A percentile compares a stretch with the other conserved stretches of the same genome.
phyloP scores from a whole-genome alignment of 2,888 invertebrate genomes.

The Drosophila kokeensis region DNA sequence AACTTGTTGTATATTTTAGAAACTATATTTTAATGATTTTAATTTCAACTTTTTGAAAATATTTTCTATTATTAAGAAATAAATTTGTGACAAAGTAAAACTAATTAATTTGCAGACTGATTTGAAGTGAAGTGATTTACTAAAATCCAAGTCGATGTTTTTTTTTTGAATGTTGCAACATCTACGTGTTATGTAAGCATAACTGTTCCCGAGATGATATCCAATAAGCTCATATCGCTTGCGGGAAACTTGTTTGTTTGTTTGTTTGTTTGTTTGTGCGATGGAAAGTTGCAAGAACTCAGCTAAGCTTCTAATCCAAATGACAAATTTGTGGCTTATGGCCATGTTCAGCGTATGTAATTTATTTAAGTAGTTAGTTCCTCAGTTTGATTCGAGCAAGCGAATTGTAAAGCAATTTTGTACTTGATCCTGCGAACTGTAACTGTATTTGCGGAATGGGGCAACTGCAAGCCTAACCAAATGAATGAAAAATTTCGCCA shows the following conservation, averaged over 20 bases:
- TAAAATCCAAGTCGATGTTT: neutral
- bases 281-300: neutral
- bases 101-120: too few relatives aligned
- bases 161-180: neutral
- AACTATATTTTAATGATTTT: neutral
- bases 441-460: neutral
- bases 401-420: slow-evolving; percentile 3
- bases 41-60: neutral
- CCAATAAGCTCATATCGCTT: neutral
- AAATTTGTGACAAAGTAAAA: neutral
- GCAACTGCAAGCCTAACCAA: neutral
- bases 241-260: neutral
- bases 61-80: neutral
- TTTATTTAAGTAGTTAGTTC: slow-evolving; percentile 13
- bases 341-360: neutral
- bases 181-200: neutral
- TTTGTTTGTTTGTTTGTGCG: neutral
- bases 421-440: neutral
- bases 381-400: slow-evolving; percentile 14
- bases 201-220: neutral
- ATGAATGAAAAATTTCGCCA: slow-evolving; percentile 30
- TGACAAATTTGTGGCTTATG: slow-evolving; percentile 5
- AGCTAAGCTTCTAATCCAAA: neutral
- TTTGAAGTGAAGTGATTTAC: too few relatives aligned
- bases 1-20: neutral